Conservation (phyloP, 2,113 vertebrate species). For the Strix uralensis region DNA sequence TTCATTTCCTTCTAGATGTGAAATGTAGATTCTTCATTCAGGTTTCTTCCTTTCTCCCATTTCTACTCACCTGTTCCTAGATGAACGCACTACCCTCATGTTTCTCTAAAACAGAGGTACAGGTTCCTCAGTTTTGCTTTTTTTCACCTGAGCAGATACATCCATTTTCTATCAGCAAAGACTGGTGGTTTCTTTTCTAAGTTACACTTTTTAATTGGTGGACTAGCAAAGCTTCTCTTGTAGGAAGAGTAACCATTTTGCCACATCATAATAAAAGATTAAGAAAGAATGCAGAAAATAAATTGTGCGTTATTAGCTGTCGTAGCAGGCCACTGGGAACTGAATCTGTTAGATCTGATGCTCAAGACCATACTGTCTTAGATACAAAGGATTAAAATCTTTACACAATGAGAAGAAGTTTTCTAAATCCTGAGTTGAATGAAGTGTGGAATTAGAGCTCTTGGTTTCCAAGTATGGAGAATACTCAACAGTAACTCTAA, state of each 20-base stretch:
- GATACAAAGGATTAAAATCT: neutral
- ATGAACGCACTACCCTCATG: neutral
- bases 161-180: neutral
- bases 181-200: neutral
- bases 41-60: neutral
- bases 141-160: neutral
- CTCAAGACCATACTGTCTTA: neutral
- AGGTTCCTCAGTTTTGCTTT: neutral
- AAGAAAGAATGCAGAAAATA: neutral
- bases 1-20: neutral
- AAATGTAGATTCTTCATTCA: neutral
- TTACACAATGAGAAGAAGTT: neutral
- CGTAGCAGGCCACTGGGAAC: neutral
- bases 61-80: neutral
- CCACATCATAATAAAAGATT: neutral
- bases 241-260: neutral
- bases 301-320: neutral
- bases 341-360: neutral
- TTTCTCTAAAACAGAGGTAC: neutral
- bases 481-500: neutral
- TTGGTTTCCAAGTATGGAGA: neutral
- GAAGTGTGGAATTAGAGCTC: neutral
- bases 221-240: neutral
- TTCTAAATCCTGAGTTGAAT: neutral
- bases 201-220: neutral